Evolutionary conservation across 2,113 vertebrate genomes (phyloP), one percentile per base, ranked within the genome.

Genomic region (Cottus gobio): DNA sequence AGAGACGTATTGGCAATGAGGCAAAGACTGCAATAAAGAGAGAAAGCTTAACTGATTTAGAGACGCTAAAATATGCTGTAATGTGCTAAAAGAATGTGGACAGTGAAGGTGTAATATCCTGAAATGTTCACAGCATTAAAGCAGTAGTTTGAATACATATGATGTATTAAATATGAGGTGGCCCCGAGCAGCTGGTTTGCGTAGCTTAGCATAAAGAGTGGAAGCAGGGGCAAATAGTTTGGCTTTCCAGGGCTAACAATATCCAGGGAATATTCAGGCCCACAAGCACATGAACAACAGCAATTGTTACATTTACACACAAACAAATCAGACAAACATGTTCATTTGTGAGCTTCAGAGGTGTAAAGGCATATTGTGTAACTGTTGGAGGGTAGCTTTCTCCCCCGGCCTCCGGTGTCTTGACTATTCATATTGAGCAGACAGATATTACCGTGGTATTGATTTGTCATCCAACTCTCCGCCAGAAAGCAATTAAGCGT

Each of bases 31-130:
- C 12, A 36, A 62, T 16, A 30, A 46, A 28, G 50, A 44, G 44
- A 34, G 60, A 64, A 22, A 64, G 52, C 60, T 28, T 56, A 65
- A 57, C 48, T 65, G 37, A 46, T 30, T n/a, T 44, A 28, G n/a
- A 28, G 44, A 37, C 6, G 31, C 24, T 18, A 18, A 10, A n/a
- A 22, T 22, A 50, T 22, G 18, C n/a, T 31, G 20, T 54, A 26
- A 52, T 30, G 20, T 42, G 24, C 37, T 4, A 16, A 8, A 39
- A 52, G 15, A 54, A 26, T 62, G 8, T 16, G 20, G 0, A 46
- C 28, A 44, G 54, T 71, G 37, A 42, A 54, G 52, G n/a, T 10
- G 50, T 10, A 54, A 54, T 11, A 24, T 11, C 9, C 2, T 1
- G 0, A 52, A 16, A 30, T 18, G 31, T 39, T 24, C 13, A 18